Percentiles rank a stretch among this genome's conserved stretches.
phyloP scores from a whole-genome alignment of 2,113 vertebrate genomes.

The Syngnathus scovelli region DNA sequence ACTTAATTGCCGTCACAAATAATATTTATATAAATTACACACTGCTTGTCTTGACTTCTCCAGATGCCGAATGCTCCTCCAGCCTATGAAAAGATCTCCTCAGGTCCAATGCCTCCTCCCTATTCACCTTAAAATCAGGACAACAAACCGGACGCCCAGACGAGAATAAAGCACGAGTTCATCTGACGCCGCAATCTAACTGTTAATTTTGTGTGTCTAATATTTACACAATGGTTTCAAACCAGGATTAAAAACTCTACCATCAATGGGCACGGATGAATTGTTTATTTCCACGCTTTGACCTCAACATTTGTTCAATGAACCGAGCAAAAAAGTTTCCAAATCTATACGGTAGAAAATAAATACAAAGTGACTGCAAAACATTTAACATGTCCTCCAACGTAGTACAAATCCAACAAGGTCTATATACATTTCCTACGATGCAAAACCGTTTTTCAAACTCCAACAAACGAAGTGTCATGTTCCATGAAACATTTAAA shows the following conservation, averaged over 20 bases:
- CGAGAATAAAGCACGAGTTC: slow-evolving; percentile 11
- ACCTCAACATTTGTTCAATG: slow-evolving; percentile 79
- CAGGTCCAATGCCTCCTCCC: slow-evolving; percentile 77
- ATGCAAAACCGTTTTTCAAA: slow-evolving; percentile 49
- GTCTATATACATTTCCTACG: slow-evolving; percentile 46
- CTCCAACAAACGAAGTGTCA: slow-evolving; percentile 44
- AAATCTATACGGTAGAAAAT: slow-evolving; percentile 92
- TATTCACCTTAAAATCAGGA: slow-evolving; percentile 77
- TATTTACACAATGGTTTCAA: slow-evolving; percentile 28
- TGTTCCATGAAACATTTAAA: slow-evolving; percentile 34
- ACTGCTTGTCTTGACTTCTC: slow-evolving; percentile 10
- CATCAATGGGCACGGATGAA: slow-evolving; percentile 48
- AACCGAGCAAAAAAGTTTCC: slow-evolving; percentile 80
- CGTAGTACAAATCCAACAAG: slow-evolving; percentile 47
- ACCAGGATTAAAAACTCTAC: slow-evolving; percentile 24
- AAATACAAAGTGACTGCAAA: slow-evolving; percentile 77
- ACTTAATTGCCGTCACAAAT: neutral
- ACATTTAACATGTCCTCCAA: slow-evolving; percentile 51
- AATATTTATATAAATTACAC: neutral
- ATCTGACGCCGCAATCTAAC: slow-evolving; percentile 4
- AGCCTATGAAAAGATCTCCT: slow-evolving; percentile 83
- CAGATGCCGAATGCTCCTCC: slow-evolving; percentile 88
- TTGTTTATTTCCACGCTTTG: slow-evolving; percentile 80
- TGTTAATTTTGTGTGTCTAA: neutral
- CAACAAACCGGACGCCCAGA: neutral